phyloP scores from a whole-genome alignment of 2,113 vertebrate genomes.

The Charadrius vociferus region DNA sequence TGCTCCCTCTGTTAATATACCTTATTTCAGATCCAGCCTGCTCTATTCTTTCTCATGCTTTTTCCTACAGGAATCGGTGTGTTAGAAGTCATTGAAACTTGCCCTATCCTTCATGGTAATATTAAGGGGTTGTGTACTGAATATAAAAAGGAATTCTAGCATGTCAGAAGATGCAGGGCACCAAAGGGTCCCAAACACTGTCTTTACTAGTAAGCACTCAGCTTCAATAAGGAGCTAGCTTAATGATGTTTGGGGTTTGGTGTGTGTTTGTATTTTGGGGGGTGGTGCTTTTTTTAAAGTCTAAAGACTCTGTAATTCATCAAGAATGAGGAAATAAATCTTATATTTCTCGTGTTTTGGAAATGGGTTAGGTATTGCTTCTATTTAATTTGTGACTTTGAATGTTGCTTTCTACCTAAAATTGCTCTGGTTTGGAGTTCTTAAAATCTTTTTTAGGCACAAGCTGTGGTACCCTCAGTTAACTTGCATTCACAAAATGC shows the following conservation, averaged over 20 bases:
- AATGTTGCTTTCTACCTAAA: not conserved
- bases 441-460: slow-evolving; percentile 71
- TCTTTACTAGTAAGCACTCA: not conserved
- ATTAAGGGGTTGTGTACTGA: not conserved
- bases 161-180: not conserved
- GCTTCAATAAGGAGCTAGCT: not conserved
- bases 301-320: not conserved
- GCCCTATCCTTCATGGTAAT: not conserved
- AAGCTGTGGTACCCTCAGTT: slow-evolving; percentile 81
- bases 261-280: not conserved
- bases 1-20: not conserved
- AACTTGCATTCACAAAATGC: slow-evolving; percentile 81
- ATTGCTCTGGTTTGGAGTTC: accelerated
- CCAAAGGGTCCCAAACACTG: not conserved
- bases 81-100: not conserved
- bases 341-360: not conserved
- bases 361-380: not conserved
- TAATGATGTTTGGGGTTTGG: not conserved
- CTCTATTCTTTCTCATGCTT: not conserved
- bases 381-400: not conserved
- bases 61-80: not conserved
- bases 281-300: not conserved
- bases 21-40: not conserved
- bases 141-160: not conserved
- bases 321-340: not conserved